Conservation (phyloP, 1,140 invertebrate genomes). For the Drosophila busckii region DNA sequence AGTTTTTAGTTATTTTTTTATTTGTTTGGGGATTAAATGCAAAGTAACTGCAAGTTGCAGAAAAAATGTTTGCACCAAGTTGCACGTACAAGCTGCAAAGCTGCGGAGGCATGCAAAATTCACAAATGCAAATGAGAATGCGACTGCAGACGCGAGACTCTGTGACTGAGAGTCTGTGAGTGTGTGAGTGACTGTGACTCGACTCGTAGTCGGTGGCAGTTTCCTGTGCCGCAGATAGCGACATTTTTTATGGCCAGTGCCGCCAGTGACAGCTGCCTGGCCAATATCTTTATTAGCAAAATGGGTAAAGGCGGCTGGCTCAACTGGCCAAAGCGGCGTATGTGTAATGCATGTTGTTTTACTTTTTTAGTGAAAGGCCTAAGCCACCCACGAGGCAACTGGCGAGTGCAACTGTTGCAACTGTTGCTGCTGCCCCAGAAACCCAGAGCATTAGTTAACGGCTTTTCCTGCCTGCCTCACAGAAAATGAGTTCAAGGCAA, state of each 20-base stretch:
- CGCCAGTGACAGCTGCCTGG: conserved; percentile 30
- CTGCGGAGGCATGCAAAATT: conserved; percentile 43
- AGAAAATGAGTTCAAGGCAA: conserved; percentile 64
- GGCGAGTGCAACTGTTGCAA: too few relatives aligned
- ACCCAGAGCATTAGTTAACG: conserved; percentile 64
- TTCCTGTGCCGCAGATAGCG: conserved; percentile 71
- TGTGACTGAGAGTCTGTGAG: conserved; percentile 23
- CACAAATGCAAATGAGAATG: conserved; percentile 22
- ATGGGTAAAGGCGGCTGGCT: conserved; percentile 29
- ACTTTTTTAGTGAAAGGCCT: conserved; percentile 57
- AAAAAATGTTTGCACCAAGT: conserved; percentile 52
- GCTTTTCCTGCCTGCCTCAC: conserved; percentile 35
- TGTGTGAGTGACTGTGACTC: conserved; percentile 22
- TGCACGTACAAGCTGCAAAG: conserved; percentile 55
- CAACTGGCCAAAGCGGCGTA: too few relatives aligned
- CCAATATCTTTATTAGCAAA: conserved; percentile 70
- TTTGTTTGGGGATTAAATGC: conserved; percentile 59
- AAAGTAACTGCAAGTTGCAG: conserved; percentile 66
- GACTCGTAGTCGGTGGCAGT: conserved; percentile 12
- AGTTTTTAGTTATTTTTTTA: conserved; percentile 13
- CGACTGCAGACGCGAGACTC: conserved; percentile 23
- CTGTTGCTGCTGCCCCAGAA: conserved; percentile 71
- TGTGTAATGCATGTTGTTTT: conserved; percentile 26
- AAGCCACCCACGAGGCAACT: conserved; percentile 66
- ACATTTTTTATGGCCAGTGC: conserved; percentile 58